Evolutionary conservation across 2,113 vertebrate species (phyloP).

Genomic region (Elanoides forficatus): DNA sequence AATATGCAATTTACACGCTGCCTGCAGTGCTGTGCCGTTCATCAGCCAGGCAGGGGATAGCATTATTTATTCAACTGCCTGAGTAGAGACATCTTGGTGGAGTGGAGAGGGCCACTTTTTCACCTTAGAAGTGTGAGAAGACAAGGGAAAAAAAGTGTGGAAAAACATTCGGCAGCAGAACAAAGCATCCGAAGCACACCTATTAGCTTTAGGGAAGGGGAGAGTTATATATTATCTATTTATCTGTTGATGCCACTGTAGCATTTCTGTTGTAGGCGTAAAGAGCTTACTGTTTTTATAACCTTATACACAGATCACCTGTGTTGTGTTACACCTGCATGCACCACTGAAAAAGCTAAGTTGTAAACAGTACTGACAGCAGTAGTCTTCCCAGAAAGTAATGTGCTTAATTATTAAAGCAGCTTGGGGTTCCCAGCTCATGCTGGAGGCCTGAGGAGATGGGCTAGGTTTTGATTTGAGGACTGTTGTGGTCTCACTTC

Average conservation of each 20-base stretch:
- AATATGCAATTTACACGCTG: background rate
- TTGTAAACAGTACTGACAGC: background rate
- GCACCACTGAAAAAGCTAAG: background rate
- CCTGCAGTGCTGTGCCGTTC: background rate
- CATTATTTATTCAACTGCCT: background rate
- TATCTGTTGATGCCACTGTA: background rate
- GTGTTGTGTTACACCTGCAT: background rate
- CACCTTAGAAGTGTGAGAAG: background rate
- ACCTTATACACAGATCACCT: background rate
- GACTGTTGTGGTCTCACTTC: background rate
- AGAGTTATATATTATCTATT: background rate
- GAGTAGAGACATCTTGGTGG: background rate
- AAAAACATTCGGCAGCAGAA: background rate
- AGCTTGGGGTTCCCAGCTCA: background rate
- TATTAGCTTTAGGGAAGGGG: background rate
- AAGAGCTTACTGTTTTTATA: background rate
- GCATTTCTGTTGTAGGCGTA: background rate
- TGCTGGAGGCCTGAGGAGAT: background rate
- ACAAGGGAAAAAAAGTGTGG: background rate
- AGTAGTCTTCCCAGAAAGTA: background rate
- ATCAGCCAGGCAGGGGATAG: background rate
- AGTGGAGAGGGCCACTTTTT: background rate
- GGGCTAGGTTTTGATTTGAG: background rate
- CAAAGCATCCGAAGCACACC: background rate
- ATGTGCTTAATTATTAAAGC: background rate